Conservation (phyloP, 2,888 invertebrate genomes). For the Biston stratarius region DNA sequence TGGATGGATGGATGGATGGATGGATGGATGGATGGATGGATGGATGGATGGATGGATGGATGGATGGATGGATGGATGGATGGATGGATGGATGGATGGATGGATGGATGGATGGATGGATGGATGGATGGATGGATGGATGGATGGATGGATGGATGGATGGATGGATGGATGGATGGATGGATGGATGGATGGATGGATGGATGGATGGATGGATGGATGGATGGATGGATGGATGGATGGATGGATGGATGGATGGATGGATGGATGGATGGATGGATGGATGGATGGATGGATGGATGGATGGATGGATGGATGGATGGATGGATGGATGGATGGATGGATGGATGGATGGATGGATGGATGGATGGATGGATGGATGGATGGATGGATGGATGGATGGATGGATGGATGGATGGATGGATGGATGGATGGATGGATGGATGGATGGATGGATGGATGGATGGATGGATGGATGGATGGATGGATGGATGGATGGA, state of each 20-base stretch:
- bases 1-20: slow-evolving; percentile 14
- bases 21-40: slow-evolving; percentile 14
- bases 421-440: too few relatives aligned
- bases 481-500: too few relatives aligned
- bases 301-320: slow-evolving; percentile 6
- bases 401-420: too few relatives aligned
- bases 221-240: slow-evolving; percentile 14
- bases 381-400: too few relatives aligned
- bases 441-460: too few relatives aligned
- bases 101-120: slow-evolving; percentile 14
- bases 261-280: slow-evolving; percentile 14
- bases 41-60: slow-evolving; percentile 14
- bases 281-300: slow-evolving; percentile 13
- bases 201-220: slow-evolving; percentile 14
- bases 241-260: slow-evolving; percentile 14
- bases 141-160: slow-evolving; percentile 14
- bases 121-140: slow-evolving; percentile 14
- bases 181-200: slow-evolving; percentile 14
- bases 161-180: slow-evolving; percentile 14
- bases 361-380: too few relatives aligned
- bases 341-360: too few relatives aligned
- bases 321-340: neutral
- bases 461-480: too few relatives aligned
- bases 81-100: slow-evolving; percentile 14
- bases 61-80: slow-evolving; percentile 14